Evolutionary conservation across 2,113 vertebrate species (phyloP).

Genomic region (Xenopus borealis): DNA sequence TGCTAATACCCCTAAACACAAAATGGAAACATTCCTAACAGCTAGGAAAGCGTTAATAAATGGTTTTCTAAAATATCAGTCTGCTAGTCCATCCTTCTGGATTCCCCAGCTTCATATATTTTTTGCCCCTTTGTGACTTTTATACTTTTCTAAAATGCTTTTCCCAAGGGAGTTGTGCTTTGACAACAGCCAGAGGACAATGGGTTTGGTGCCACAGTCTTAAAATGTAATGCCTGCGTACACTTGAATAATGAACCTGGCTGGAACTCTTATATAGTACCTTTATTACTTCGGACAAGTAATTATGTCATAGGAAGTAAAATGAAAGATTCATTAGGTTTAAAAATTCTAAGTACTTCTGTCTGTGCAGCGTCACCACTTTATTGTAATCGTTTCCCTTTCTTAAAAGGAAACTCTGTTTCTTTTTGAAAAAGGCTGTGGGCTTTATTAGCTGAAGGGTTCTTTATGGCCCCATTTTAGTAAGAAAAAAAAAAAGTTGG

Average conservation of each 20-base stretch:
- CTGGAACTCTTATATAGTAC: background rate
- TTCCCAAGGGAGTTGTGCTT: too few relatives aligned
- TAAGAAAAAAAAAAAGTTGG: background rate
- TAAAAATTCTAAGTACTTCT: background rate
- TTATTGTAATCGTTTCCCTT: background rate
- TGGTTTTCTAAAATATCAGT: too few relatives aligned
- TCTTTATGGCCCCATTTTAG: background rate
- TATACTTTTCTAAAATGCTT: too few relatives aligned
- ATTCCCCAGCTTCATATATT: too few relatives aligned
- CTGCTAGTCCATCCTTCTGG: too few relatives aligned
- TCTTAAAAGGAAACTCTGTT: conserved; percentile 1
- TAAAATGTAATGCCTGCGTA: too few relatives aligned
- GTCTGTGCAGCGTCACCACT: background rate
- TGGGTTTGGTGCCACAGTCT: too few relatives aligned
- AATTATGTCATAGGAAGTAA: background rate
- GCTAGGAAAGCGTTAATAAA: too few relatives aligned
- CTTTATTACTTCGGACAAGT: background rate
- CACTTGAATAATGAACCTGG: background rate
- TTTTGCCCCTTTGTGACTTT: too few relatives aligned
- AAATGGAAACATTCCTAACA: too few relatives aligned
- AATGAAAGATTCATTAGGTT: background rate
- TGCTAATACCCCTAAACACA: too few relatives aligned
- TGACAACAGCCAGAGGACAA: too few relatives aligned
- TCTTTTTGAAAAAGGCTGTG: background rate
- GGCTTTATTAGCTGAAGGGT: background rate